phyloP scores from a whole-genome alignment of 2,797 vertebrate genomes.

The Pitangus sulphuratus region DNA sequence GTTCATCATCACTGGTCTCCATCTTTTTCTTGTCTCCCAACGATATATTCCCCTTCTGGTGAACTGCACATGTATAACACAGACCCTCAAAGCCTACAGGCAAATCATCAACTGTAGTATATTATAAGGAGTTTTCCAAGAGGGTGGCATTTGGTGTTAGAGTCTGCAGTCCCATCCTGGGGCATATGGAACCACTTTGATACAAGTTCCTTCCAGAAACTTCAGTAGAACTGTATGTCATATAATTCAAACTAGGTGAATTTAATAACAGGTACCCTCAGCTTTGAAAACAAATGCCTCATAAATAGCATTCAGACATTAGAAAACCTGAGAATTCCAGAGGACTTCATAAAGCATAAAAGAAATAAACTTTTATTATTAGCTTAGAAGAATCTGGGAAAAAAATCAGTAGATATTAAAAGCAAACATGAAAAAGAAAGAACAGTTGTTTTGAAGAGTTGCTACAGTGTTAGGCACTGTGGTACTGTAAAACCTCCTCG shows the following conservation, averaged over 20 bases:
- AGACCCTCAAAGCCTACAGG: background rate
- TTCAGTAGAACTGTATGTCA: background rate
- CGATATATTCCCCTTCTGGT: background rate
- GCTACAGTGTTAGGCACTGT: background rate
- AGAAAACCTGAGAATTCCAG: background rate
- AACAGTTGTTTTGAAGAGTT: constrained; percentile 15
- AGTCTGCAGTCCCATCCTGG: background rate
- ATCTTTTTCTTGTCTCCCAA: background rate
- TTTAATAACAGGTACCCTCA: background rate
- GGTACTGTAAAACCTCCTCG: constrained; percentile 28
- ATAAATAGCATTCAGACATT: background rate
- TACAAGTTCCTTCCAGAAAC: background rate
- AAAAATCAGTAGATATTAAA: background rate
- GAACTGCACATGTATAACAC: fast-evolving
- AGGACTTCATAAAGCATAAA: background rate
- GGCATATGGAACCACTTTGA: background rate
- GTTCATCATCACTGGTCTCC: background rate
- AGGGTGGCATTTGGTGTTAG: background rate
- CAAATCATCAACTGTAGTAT: background rate
- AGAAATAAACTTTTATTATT: background rate
- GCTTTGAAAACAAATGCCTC: background rate
- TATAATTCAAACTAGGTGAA: background rate
- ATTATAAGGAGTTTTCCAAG: background rate
- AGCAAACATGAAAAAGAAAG: background rate
- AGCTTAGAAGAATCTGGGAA: background rate